Conservation (phyloP, 2,888 invertebrate species). For the Crossocerus cetratus region DNA sequence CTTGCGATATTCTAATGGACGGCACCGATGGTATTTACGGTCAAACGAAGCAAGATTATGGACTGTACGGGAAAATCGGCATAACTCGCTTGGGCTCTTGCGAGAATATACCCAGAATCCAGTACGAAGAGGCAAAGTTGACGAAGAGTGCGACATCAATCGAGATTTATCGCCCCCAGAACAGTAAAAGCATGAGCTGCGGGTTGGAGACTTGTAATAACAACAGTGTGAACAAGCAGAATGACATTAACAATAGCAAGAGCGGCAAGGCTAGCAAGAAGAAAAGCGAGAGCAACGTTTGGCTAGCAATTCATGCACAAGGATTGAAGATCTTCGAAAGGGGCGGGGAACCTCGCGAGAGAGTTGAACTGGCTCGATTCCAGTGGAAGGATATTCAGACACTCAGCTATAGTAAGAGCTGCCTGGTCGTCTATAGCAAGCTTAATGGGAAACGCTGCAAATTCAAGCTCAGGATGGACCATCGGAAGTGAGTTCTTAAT, state of each 20-base stretch:
- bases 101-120: constrained; percentile 55
- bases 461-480: constrained; percentile 86
- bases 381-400: constrained; percentile 88
- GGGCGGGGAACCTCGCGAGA: constrained; percentile 70
- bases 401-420: constrained; percentile 86
- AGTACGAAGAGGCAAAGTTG: constrained; percentile 49
- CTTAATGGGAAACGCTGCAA: constrained; percentile 81
- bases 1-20: constrained; percentile 24
- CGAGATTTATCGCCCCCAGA: constrained; percentile 56
- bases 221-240: constrained; percentile 35
- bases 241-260: constrained; percentile 53
- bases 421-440: constrained; percentile 80
- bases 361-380: constrained; percentile 75
- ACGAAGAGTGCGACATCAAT: constrained; percentile 31
- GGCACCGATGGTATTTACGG: constrained; percentile 63
- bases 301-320: constrained; percentile 76
- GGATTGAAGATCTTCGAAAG: constrained; percentile 75
- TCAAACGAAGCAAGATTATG: constrained; percentile 55
- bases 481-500: constrained; percentile 81
- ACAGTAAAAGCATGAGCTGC: constrained; percentile 6
- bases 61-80: constrained; percentile 59
- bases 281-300: constrained; percentile 73
- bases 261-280: constrained; percentile 61
- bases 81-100: constrained; percentile 50
- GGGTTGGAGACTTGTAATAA: constrained; percentile 35